Base-by-base conservation (phyloP, 2,797 vertebrate species). In the Morelia viridis region DNA sequence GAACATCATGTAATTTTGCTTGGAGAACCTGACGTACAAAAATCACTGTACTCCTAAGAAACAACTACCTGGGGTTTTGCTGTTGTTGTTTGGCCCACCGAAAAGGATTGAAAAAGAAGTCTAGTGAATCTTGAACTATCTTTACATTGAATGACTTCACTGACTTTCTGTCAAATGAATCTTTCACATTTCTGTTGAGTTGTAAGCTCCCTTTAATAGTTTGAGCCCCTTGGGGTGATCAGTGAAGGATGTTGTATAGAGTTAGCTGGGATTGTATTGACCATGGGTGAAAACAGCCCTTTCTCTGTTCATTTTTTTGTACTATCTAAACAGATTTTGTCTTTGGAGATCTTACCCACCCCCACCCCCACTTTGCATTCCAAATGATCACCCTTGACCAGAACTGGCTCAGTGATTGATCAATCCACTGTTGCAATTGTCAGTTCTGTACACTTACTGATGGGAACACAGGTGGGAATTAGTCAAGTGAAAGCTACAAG, bases 331-430 rank as follows among this genome's bases (percentile, higher is more conserved):
- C 85, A 95, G 94, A 90, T 94, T 94, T 93, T 86, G 71, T 56
- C 80, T 94, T 92, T 90, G 85, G 89, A 95, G 89, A 64, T 89
- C 13, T 95, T 89, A 24, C 93, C 53, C 56, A 41, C 41, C 17
- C 35, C 35, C 35, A 35, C 35, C 35, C 53, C 17, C 15, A 50
- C 57, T 46, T 92, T 93, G 17, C 62, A 89, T 93, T 93, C 88
- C 85, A 91, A 94, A 92, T 94, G 89, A 90, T 92, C 93, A 17
- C 56, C 5, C 89, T 93, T 88, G 93, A 91, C 93, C 57, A 94
- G n/a, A 94, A 95, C 92, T 93, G 93, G 91, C 93, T 96, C 86
- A 84, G 93, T 76, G 13, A 64, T 85, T 94, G 92, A 96, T 96
- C 96, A 50, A 96, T 96, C 93, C 35, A 19, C 93, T 88, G 68